phyloP scores from a whole-genome alignment of 30 jellyfish, hydroid and myxozoan genomes.

The Aurelia sp. region DNA sequence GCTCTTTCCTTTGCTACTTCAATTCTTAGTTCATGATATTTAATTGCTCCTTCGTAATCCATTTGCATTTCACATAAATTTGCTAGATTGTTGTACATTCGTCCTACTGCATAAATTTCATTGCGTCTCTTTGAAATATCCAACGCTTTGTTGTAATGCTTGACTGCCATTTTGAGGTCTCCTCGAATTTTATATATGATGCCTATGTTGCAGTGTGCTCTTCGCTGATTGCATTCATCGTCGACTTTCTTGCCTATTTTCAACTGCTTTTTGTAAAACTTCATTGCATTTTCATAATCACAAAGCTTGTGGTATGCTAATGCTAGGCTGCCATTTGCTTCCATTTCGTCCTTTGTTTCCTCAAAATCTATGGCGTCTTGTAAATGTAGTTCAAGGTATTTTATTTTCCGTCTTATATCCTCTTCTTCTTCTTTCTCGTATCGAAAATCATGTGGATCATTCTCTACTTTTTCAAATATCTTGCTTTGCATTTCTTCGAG shows the following conservation, averaged over 20 bases:
- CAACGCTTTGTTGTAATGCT: slow-evolving; percentile 75
- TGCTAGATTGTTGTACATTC: slow-evolving; percentile 87
- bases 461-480: slow-evolving; percentile 87
- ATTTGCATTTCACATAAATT: slow-evolving; percentile 79
- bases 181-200: slow-evolving; percentile 76
- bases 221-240: slow-evolving; percentile 73
- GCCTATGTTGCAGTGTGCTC: slow-evolving; percentile 94
- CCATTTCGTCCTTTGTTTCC: slow-evolving; percentile 78
- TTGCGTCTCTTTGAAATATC: slow-evolving; percentile 76
- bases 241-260: slow-evolving; percentile 63
- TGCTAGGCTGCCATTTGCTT: slow-evolving; percentile 83
- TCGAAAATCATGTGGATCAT: slow-evolving; percentile 90
- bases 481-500: slow-evolving; percentile 84
- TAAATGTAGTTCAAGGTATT: slow-evolving; percentile 78
- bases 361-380: slow-evolving; percentile 80
- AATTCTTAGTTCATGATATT: slow-evolving; percentile 66
- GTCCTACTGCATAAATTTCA: slow-evolving; percentile 77
- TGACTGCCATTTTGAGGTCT: slow-evolving; percentile 69
- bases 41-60: slow-evolving; percentile 87
- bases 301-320: slow-evolving; percentile 82
- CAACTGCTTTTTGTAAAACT: slow-evolving; percentile 59
- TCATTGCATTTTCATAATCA: slow-evolving; percentile 73
- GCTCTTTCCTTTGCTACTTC: slow-evolving; percentile 79
- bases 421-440: slow-evolving; percentile 74
- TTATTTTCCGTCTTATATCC: slow-evolving; percentile 71